Evolutionary conservation across 2,113 vertebrate species (phyloP), one percentile per base, ranked within the genome.

Genomic region (Opisthocomus hoazin): DNA sequence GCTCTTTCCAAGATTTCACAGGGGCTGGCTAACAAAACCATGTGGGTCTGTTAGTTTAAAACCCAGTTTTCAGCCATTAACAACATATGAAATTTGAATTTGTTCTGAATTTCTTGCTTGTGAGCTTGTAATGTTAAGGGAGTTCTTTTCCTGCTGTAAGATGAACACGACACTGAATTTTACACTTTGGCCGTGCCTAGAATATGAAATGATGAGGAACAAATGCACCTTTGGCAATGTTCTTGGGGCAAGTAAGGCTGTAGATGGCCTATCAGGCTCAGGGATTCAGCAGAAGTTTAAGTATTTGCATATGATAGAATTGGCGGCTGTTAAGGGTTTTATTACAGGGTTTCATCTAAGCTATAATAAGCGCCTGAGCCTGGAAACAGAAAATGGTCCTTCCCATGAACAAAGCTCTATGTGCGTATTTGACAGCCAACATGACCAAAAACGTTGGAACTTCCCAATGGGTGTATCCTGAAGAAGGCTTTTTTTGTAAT

Each of bases 331-430:
- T 83, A 50, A 88, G 20, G 29, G 63, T 77, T 97, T 96, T 94
- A 94, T 92, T 86, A 36, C 70, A 86, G 70, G 66, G 91, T 91
- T 96, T 92, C 81, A 91, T 90, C 90, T 92, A 90, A 78, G 51
- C 56, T 91, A 46, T 70, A 93, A 57, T 90, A 68, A 60, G 81
- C 93, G 43, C 45, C 81, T 91, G 54, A 86, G 82, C 39, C 43
- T 92, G 71, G 85, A 87, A 95, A 54, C 68, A 96, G 80, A 91
- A 93, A 93, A 88, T 68, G 4, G 15, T 69, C 50, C 63, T 77
- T 90, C 58, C 79, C 37, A 48, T 75, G 82, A 93, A 54, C 87
- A 97, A 93, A 90, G 75, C 75, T 90, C 26, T 58, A 5, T 32
- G 43, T 71, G 66, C 11, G 0, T 74, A 61, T 85, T 75, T 95